phyloP scores from a whole-genome alignment of 2,888 invertebrate genomes.

The Lasioglossum marginatum region DNA sequence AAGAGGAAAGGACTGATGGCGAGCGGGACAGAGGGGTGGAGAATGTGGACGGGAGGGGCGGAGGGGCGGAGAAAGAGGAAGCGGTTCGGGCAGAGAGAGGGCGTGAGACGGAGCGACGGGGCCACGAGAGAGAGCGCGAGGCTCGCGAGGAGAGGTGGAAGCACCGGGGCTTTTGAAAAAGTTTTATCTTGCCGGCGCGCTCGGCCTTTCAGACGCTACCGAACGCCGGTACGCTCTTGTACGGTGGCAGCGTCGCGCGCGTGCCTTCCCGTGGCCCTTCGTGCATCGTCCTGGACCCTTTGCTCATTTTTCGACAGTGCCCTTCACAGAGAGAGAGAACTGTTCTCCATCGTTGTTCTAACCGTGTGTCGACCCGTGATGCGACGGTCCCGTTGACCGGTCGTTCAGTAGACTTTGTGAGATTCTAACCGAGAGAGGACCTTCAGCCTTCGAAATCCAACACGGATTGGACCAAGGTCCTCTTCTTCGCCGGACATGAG shows the following conservation, averaged over 20 bases:
- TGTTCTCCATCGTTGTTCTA: not conserved
- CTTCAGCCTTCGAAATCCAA: not conserved
- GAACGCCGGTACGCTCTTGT: slow-evolving; percentile 82
- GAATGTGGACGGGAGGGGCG: slow-evolving; percentile 34
- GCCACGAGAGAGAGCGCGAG: slow-evolving; percentile 32
- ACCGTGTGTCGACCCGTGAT: not conserved
- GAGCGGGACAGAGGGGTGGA: slow-evolving; percentile 17
- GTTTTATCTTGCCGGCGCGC: slow-evolving; percentile 83
- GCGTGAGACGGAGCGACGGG: slow-evolving; percentile 11
- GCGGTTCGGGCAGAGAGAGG: not conserved
- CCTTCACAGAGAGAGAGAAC: not conserved
- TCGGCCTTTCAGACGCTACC: slow-evolving; percentile 82
- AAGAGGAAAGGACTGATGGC: not conserved
- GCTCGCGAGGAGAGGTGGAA: slow-evolving; percentile 71
- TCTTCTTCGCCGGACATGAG: slow-evolving; percentile 15
- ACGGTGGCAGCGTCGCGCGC: slow-evolving; percentile 50
- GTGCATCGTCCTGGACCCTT: slow-evolving; percentile 5
- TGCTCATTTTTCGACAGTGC: not conserved
- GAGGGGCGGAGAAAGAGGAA: slow-evolving; percentile 20
- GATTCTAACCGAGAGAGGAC: not conserved
- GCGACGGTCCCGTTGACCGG: not conserved
- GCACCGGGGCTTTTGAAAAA: slow-evolving; percentile 82
- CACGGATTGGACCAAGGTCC: not conserved
- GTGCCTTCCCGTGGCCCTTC: slow-evolving; percentile 4
- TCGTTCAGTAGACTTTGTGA: not conserved